Conservation (phyloP, 2,888 invertebrate genomes). For the Calliopum simillimum region DNA sequence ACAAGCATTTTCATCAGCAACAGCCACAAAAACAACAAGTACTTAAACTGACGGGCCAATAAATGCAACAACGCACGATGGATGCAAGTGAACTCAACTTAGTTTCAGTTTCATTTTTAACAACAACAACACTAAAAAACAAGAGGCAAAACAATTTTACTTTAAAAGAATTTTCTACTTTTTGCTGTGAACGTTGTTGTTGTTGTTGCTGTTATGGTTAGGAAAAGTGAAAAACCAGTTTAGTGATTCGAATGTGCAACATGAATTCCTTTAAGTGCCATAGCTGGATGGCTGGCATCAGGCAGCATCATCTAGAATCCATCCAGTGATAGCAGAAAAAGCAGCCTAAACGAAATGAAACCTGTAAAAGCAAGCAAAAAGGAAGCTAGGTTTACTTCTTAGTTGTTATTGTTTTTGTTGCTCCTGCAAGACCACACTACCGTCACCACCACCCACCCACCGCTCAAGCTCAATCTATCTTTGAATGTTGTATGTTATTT, state of each 20-base stretch:
- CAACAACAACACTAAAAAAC: slow-evolving; percentile 21
- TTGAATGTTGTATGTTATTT: neutral
- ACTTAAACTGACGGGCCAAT: neutral
- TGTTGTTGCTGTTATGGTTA: slow-evolving; percentile 22
- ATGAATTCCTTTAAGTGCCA: slow-evolving; percentile 31
- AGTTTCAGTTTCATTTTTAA: slow-evolving; percentile 35
- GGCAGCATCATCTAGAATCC: neutral
- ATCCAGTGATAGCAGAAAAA: neutral
- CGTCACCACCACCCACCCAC: slow-evolving; percentile 16
- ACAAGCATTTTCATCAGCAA: slow-evolving; percentile 5
- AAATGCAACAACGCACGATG: slow-evolving; percentile 5
- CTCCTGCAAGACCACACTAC: neutral
- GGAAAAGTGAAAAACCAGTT: slow-evolving; percentile 31
- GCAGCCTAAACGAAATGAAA: slow-evolving; percentile 5
- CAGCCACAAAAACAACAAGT: neutral
- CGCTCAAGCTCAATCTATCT: neutral
- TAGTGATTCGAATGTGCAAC: slow-evolving; percentile 16
- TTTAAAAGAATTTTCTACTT: slow-evolving; percentile 17
- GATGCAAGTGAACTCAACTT: neutral
- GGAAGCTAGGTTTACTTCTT: neutral
- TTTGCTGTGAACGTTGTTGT: slow-evolving; percentile 30
- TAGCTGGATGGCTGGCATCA: neutral
- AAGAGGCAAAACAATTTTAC: neutral
- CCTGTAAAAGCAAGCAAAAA: neutral
- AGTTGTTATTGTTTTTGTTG: neutral